Evolutionary conservation across 2,797 vertebrate species (phyloP).

Genomic region (Nyctibius grandis): DNA sequence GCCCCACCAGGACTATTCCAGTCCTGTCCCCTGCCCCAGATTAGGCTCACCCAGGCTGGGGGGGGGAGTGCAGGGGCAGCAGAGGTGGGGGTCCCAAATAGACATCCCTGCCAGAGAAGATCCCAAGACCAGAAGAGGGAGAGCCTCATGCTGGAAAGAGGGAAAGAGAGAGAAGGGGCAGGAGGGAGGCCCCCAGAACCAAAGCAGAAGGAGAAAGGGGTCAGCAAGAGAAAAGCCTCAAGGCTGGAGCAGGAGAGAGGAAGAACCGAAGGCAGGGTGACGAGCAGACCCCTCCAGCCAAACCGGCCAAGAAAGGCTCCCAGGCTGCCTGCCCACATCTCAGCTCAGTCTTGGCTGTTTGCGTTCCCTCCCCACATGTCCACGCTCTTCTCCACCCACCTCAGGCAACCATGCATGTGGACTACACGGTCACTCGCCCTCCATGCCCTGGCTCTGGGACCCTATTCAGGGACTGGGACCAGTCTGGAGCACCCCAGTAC

Average conservation of each 20-base stretch:
- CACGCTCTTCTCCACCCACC: neutral
- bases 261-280: neutral
- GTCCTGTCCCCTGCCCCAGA: too few species aligned
- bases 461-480: neutral
- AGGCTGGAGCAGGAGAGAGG: neutral
- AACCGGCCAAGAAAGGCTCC: neutral
- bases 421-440: neutral
- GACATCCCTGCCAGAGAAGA: neutral
- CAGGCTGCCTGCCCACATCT: neutral
- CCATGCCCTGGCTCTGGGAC: neutral
- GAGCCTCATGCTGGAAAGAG: neutral
- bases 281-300: neutral
- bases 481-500: too few species aligned
- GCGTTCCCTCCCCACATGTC: neutral
- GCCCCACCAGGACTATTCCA: neutral
- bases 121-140: neutral
- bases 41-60: neutral
- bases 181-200: neutral
- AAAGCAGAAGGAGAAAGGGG: neutral
- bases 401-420: neutral
- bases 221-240: neutral
- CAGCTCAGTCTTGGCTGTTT: too few species aligned
- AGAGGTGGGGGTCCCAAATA: accelerated
- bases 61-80: neutral
- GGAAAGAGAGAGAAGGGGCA: neutral